Percentiles rank a stretch among this genome's conserved stretches.
These are phyloP conservation scores for Xestobium rufovillosum DNA, from an alignment of 2,888 invertebrate genomes.

Conservation along the genomic window DNA sequence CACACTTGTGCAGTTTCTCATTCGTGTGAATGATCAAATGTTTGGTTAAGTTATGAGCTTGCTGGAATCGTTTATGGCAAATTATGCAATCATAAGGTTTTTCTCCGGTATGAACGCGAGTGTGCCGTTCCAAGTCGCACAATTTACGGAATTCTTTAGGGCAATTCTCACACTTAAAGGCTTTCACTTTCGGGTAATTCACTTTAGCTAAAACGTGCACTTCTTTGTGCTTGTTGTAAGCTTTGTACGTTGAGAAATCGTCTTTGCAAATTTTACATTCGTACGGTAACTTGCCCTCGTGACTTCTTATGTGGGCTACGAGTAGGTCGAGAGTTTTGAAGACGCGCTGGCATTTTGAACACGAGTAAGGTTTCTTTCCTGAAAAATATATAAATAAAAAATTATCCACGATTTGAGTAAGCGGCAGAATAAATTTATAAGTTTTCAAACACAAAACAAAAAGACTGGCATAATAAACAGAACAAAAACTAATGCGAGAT, in stretches of 20 bases:
- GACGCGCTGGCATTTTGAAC: background rate
- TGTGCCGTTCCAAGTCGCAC: slow-evolving; percentile 39
- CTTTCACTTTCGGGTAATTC: slow-evolving; percentile 23
- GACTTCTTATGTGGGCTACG: background rate
- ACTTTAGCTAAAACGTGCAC: slow-evolving; percentile 34
- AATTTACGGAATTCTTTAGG: slow-evolving; percentile 36
- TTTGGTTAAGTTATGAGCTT: slow-evolving; percentile 39
- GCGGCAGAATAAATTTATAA: too few species aligned
- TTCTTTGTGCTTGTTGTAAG: slow-evolving; percentile 30
- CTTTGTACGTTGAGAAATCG: slow-evolving; percentile 32
- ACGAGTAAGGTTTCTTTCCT: background rate
- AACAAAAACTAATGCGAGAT: too few species aligned
- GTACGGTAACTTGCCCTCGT: slow-evolving; percentile 37
- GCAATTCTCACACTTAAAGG: slow-evolving; percentile 36
- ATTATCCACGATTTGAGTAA: too few species aligned
- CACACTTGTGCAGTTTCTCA: slow-evolving; percentile 37
- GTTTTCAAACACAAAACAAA: too few species aligned
- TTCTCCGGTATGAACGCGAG: slow-evolving; percentile 40
- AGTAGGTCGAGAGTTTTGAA: background rate
- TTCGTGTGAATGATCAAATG: slow-evolving; percentile 39
- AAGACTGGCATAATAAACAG: too few species aligned
- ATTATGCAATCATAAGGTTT: slow-evolving; percentile 39
- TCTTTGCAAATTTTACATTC: slow-evolving; percentile 34
- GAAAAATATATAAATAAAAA: too few species aligned
- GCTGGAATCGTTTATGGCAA: slow-evolving; percentile 33